Percentiles rank a stretch among this genome's conserved stretches.
Conservation (phyloP, 2,888 invertebrate species). For the Hirtodrosophila cameraria region DNA sequence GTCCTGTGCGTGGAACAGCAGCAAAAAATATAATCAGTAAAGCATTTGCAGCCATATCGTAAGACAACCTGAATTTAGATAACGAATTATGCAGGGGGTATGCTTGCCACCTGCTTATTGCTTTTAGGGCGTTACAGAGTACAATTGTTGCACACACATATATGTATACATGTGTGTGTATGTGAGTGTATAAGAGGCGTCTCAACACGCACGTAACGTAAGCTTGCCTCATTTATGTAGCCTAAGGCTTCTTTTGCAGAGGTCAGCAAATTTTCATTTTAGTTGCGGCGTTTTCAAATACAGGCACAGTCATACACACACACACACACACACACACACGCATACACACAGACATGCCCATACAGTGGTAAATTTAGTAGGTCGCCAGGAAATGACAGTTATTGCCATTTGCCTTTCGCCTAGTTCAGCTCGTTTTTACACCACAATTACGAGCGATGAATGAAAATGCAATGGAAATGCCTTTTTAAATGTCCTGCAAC, state of each 20-base stretch:
- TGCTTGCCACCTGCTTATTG: conserved; percentile 1
- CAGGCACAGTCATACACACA: conserved; percentile 13
- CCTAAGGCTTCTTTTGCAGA: conserved; percentile 52
- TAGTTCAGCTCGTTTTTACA: conserved; percentile 57
- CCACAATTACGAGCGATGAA: conserved; percentile 76
- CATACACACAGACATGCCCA: conserved; percentile 1
- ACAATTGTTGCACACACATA: conserved; percentile 62
- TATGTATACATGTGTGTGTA: neutral
- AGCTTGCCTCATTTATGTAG: conserved; percentile 50
- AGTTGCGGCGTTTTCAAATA: conserved; percentile 32
- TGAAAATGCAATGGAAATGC: conserved; percentile 73
- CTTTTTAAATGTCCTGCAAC: conserved; percentile 56
- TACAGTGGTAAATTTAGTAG: conserved; percentile 60
- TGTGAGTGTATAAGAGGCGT: conserved; percentile 6
- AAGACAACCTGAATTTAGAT: conserved; percentile 83
- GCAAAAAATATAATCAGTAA: conserved; percentile 80
- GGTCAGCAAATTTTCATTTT: conserved; percentile 75
- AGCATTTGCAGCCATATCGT: conserved; percentile 72
- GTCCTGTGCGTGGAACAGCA: conserved; percentile 24
- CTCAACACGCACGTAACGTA: conserved; percentile 46
- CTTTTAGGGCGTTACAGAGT: conserved; percentile 11
- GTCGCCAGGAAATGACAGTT: conserved; percentile 74
- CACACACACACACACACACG: conserved; percentile 6
- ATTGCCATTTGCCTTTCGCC: conserved; percentile 62
- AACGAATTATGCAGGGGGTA: conserved; percentile 78